A percentile compares a stretch with the other conserved stretches of the same genome.
Conservation (phyloP, 2,797 vertebrate species). For the Lophotriccus pileatus region DNA sequence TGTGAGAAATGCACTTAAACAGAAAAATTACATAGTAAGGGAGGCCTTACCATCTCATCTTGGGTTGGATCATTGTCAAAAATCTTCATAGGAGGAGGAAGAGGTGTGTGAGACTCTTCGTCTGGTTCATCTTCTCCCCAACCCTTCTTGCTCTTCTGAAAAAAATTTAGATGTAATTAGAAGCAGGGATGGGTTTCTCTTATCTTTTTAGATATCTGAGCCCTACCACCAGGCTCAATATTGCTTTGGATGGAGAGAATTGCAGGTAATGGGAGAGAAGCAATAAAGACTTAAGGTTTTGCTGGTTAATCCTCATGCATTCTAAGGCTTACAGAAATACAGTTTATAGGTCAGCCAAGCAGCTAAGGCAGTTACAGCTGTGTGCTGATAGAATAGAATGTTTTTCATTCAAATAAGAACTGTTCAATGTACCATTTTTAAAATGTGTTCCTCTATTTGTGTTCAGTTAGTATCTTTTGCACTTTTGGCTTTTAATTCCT, state of each 20-base stretch:
- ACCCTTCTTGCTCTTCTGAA: conserved; percentile 87
- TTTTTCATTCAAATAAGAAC: background rate
- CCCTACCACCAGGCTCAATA: background rate
- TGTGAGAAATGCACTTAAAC: background rate
- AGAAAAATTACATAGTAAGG: background rate
- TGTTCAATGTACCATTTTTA: background rate
- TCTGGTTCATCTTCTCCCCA: conserved; percentile 97
- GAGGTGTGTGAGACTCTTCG: conserved; percentile 92
- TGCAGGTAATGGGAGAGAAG: background rate
- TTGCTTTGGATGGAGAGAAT: background rate
- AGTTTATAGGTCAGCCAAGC: background rate
- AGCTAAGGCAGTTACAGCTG: background rate
- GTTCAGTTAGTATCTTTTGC: background rate
- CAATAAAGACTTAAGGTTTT: background rate
- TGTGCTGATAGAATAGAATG: background rate
- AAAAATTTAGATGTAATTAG: conserved; percentile 65
- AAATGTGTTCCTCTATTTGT: background rate
- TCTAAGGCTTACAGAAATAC: background rate
- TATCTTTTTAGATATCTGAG: background rate
- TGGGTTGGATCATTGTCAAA: conserved; percentile 92
- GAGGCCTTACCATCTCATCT: conserved; percentile 89
- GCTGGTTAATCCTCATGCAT: background rate
- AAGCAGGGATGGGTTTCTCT: background rate
- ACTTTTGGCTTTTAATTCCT: background rate
- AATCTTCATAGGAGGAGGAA: conserved; percentile 98